phyloP scores from a whole-genome alignment of 2,888 invertebrate species.

The Homarus gammarus region DNA sequence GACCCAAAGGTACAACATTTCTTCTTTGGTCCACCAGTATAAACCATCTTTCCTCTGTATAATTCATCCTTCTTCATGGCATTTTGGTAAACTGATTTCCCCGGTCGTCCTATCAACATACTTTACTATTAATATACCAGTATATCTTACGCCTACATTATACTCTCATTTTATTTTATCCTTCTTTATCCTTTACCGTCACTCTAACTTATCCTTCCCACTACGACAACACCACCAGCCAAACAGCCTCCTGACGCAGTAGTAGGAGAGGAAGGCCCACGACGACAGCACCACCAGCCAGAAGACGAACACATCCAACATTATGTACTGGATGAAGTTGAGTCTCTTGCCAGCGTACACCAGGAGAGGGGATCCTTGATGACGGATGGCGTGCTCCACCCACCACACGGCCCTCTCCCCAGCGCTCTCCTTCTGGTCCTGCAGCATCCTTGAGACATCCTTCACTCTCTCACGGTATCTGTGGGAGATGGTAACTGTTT shows the following conservation, averaged over 20 bases:
- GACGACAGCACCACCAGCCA: not conserved
- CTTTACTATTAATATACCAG: no score
- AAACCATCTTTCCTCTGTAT: no score
- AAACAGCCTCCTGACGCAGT: not conserved
- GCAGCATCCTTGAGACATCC: constrained; percentile 28
- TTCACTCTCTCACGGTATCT: constrained; percentile 43
- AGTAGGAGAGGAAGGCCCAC: not conserved
- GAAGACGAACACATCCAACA: constrained; percentile 37
- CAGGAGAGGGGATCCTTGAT: constrained; percentile 32
- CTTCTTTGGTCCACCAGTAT: no score
- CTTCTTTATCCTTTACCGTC: no score
- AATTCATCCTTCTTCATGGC: no score
- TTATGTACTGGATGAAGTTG: constrained; percentile 55
- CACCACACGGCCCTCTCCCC: constrained; percentile 66
- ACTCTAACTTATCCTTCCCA: no score
- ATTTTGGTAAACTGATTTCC: no score
- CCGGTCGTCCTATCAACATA: no score
- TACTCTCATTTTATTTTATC: no score
- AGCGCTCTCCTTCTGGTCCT: constrained; percentile 67
- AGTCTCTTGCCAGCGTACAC: constrained; percentile 46
- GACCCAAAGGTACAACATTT: no score
- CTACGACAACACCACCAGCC: not conserved
- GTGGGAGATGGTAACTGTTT: no score
- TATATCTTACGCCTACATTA: no score
- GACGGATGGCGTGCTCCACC: constrained; percentile 63